A percentile compares a stretch with the other conserved stretches of the same genome.
phyloP scores from a whole-genome alignment of 1,140 invertebrate species.

The Lordiphosa collinella region DNA sequence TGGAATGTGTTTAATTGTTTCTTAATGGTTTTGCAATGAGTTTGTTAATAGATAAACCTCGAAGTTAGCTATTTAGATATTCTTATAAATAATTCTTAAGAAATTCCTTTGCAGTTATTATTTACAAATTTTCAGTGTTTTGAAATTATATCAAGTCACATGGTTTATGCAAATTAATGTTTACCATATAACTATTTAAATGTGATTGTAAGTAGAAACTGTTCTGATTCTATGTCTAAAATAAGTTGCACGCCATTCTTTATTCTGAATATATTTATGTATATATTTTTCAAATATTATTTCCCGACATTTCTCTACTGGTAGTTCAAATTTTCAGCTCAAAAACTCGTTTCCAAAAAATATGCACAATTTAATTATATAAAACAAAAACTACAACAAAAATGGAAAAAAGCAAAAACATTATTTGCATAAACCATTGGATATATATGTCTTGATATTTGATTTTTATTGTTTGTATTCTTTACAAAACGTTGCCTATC shows the following conservation, averaged over 20 bases:
- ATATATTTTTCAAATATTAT: slow-evolving; percentile 24
- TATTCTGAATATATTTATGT: slow-evolving; percentile 10
- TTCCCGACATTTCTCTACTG: slow-evolving; percentile 1
- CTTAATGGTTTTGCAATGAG: background rate
- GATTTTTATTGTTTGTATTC: slow-evolving; percentile 39
- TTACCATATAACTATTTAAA: slow-evolving; percentile 7
- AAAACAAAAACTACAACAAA: slow-evolving; percentile 35
- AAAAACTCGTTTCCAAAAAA: slow-evolving; percentile 76
- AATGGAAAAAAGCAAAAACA: slow-evolving; percentile 31
- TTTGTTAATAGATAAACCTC: too few species aligned
- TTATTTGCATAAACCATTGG: slow-evolving; percentile 80
- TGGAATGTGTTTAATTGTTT: slow-evolving; percentile 2
- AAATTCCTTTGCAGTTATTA: too few species aligned
- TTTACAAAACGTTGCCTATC: slow-evolving; percentile 25
- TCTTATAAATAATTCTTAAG: background rate
- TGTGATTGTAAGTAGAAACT: slow-evolving; percentile 26
- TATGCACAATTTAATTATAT: slow-evolving; percentile 64
- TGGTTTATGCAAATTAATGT: slow-evolving; percentile 74
- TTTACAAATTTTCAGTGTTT: background rate
- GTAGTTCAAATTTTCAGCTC: slow-evolving; percentile 59
- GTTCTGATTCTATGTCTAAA: background rate
- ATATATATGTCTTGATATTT: slow-evolving; percentile 58
- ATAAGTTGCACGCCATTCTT: background rate
- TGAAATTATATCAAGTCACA: slow-evolving; percentile 32
- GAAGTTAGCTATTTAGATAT: background rate